Base-by-base conservation (phyloP, 2,797 vertebrate species). In the Anableps anableps region DNA sequence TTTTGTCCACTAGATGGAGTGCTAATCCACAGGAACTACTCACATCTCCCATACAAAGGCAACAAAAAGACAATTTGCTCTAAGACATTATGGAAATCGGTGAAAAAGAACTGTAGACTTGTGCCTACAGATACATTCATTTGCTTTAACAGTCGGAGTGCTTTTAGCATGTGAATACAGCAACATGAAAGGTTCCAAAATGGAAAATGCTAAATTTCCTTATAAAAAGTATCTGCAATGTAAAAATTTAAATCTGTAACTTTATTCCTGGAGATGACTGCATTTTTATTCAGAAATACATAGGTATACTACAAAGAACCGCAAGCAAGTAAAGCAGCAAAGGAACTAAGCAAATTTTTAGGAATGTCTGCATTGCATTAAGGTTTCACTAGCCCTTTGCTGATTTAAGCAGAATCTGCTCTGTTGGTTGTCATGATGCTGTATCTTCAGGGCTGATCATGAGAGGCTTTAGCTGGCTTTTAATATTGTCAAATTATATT, bases 1-100 rank as follows among this genome's bases (percentile, higher is more conserved):
- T 7, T 60, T 77, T 80, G 38, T 55, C 91, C 94, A 89, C 86
- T 85, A 91, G 93, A 90, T 92, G 89, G 88, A 0, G 85, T 0
- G 0, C 74, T 78, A 11, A 31, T 70, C 47, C 43, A 66, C 47
- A 19, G 26, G 79, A 38, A 60, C 29, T 31, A 31, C 58, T 60
- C 53, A 3, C 53, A 48, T 29, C 70, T 72, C n/a, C 13, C 16
- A 4, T 7, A 29, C n/a, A 14, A 29, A 53, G 51, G 26, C 0
- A 47, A 47, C n/a, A 48, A 72, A 9, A n/a, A 72, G n/a, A 60
- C 58, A 7, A 31, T 16, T 48, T 34, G 14, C 26, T 17, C n/a
- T 47, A 16, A 29, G 16, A 36, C 13, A 64, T 62, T 62, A 62
- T 62, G 29, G 14, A 62, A 62, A 34, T 31, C 16, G 29, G 14